A percentile compares a stretch with the other conserved stretches of the same genome.
Conservation (phyloP, 1,140 invertebrate genomes). For the Lepidostoma basale region DNA sequence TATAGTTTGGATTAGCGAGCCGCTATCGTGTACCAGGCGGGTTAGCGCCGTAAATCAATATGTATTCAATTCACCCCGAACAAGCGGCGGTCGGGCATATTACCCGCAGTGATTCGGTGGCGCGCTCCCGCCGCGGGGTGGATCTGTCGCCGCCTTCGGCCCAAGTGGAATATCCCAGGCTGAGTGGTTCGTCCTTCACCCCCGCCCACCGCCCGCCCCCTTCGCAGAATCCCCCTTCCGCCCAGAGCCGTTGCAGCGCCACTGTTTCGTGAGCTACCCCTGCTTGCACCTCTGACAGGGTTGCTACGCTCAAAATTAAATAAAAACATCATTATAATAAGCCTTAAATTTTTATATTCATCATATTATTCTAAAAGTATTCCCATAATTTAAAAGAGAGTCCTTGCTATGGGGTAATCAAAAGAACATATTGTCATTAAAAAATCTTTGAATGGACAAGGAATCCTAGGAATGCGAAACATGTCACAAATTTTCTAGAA, state of each 20-base stretch:
- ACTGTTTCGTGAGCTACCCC: conserved; percentile 18
- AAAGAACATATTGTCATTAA: too few species aligned
- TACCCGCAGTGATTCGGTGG: conserved; percentile 8
- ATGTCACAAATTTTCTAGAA: too few species aligned
- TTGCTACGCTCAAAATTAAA: too few species aligned
- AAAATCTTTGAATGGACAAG: too few species aligned
- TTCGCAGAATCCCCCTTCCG: background rate
- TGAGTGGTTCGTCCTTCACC: conserved; percentile 26
- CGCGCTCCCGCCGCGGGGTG: conserved; percentile 6
- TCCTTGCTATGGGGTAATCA: too few species aligned
- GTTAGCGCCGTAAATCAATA: conserved; percentile 2
- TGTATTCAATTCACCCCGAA: conserved; percentile 14
- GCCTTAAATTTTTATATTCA: background rate
- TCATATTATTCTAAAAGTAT: background rate
- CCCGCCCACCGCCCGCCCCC: background rate
- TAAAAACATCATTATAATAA: too few species aligned
- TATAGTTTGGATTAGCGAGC: background rate
- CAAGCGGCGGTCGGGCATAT: conserved; percentile 17
- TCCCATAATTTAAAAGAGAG: too few species aligned
- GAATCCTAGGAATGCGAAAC: too few species aligned
- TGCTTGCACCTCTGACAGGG: conserved; percentile 21
- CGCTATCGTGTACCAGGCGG: background rate
- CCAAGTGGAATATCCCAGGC: conserved; percentile 22
- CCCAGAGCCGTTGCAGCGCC: conserved; percentile 19
- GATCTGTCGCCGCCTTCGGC: conserved; percentile 17